Evolutionary conservation across 1,140 invertebrate species (phyloP), one percentile per base, ranked within the genome.

Genomic region (Maconellicoccus hirsutus): DNA sequence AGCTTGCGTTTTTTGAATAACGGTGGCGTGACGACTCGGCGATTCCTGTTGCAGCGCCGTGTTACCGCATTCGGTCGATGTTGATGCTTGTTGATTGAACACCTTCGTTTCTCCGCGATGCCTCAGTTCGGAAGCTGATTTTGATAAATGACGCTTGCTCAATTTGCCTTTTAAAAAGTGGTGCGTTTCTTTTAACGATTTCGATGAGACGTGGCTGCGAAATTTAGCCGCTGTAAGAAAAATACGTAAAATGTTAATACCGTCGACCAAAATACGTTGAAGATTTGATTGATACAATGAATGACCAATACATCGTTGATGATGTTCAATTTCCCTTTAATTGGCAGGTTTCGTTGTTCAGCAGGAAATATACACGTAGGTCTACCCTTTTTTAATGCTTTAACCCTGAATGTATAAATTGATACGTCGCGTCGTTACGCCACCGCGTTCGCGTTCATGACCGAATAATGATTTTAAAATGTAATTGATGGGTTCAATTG

Each of bases 221-320:
- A 66, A 66, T 66, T 66, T 66, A 2, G 61, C 61, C 61, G 61
- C 61, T 66, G 61, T 66, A 26, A 66, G 7, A 66, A 3, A 66
- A 25, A 66, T 22, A 66, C 2, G 25, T 16, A 66, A 66, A 66
- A 25, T 23, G 19, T n/a, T n/a, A n/a, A n/a, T n/a, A n/a, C n/a
- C n/a, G n/a, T n/a, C n/a, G n/a, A n/a, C n/a, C n/a, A n/a, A n/a
- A n/a, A n/a, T n/a, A n/a, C n/a, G n/a, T n/a, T n/a, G n/a, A n/a
- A n/a, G n/a, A n/a, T n/a, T n/a, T n/a, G n/a, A n/a, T n/a, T n/a
- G n/a, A n/a, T n/a, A n/a, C n/a, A n/a, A n/a, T n/a, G n/a, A n/a
- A n/a, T n/a, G n/a, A n/a, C n/a, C n/a, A n/a, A n/a, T n/a, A n/a
- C n/a, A n/a, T n/a, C n/a, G n/a, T n/a, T n/a, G n/a, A n/a, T n/a